Conservation (phyloP, 23 tunicate species). For the Botrylloides violaceus region DNA sequence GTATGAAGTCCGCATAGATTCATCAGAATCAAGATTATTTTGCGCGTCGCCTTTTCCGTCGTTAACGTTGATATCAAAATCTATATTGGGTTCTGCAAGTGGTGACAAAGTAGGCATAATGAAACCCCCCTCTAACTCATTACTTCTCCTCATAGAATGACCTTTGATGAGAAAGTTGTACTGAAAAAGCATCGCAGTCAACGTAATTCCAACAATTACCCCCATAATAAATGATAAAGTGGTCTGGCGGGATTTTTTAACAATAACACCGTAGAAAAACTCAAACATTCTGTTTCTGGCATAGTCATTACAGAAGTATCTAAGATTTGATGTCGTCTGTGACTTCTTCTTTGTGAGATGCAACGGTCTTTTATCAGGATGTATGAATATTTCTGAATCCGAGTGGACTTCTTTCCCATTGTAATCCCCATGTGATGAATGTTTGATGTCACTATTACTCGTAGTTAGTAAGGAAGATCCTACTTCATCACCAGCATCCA, state of each 20-base stretch:
- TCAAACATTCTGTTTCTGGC: not conserved
- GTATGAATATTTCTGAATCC: not conserved
- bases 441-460: no score
- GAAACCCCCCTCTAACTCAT: not conserved
- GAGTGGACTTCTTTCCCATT: not conserved
- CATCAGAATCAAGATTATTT: not conserved
- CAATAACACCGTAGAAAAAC: not conserved
- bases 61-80: not conserved
- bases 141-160: not conserved
- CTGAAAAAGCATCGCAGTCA: constrained; percentile 66
- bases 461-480: no score
- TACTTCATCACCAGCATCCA: no score
- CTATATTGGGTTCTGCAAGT: not conserved
- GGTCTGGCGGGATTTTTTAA: constrained; percentile 29
- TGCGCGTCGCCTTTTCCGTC: not conserved
- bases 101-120: not conserved
- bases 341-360: not conserved
- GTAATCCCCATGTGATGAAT: no score
- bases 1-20: not conserved
- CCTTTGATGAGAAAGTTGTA: constrained; percentile 41
- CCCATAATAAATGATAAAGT: constrained; percentile 68
- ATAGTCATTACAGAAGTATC: not conserved
- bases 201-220: constrained; percentile 65
- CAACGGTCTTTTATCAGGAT: not conserved
- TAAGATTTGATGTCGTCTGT: not conserved